A percentile compares a stretch with the other conserved stretches of the same genome.
Conservation (phyloP, 2,113 vertebrate genomes). For the Eptesicus fuscus region DNA sequence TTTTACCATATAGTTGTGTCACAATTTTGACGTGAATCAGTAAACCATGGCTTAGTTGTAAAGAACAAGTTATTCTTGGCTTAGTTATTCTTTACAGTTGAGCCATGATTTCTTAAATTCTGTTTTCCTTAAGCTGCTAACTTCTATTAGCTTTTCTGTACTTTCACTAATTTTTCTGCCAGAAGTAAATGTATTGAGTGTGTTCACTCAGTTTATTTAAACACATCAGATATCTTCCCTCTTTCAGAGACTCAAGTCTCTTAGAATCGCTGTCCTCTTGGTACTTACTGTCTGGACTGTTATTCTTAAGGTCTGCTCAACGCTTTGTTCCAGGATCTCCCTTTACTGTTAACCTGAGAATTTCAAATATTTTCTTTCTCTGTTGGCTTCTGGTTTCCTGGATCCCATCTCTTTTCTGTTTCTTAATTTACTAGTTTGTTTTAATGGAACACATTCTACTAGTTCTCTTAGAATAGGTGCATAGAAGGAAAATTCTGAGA, state of each 20-base stretch:
- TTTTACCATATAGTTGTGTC: background rate
- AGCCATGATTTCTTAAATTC: background rate
- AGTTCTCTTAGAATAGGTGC: background rate
- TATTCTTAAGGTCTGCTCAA: background rate
- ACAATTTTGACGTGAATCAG: background rate
- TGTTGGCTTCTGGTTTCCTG: background rate
- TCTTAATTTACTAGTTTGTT: background rate
- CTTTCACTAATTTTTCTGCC: background rate
- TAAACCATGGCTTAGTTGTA: background rate
- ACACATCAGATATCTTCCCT: background rate
- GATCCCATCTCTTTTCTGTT: background rate
- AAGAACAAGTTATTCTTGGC: background rate
- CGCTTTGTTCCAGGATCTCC: background rate
- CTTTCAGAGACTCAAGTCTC: background rate
- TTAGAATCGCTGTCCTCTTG: background rate
- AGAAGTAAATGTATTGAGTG: background rate
- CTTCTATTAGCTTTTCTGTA: background rate
- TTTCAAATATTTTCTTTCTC: background rate
- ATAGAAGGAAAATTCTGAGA: background rate
- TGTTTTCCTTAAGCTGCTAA: slow-evolving; percentile 10
- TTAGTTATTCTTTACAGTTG: background rate
- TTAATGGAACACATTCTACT: background rate
- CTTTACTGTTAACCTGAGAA: background rate
- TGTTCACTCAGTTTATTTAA: background rate
- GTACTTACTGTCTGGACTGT: background rate